Conservation (phyloP, 2,113 vertebrate species). For the Corvus cornix region DNA sequence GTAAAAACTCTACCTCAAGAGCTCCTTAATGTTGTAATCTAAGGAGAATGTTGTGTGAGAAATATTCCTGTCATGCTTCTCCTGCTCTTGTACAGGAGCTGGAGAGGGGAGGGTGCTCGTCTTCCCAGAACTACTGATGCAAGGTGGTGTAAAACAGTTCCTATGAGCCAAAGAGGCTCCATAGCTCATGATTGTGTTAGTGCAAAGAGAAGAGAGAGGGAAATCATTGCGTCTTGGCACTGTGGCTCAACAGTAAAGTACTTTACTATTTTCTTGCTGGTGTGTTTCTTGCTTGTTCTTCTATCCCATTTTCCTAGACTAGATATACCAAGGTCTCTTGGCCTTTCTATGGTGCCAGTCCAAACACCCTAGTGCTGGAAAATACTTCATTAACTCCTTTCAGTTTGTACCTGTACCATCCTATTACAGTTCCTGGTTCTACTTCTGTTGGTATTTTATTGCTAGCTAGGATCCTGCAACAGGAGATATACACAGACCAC, state of each 20-base stretch:
- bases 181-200: neutral
- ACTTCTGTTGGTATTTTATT: neutral
- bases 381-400: constrained; percentile 46
- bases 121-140: neutral
- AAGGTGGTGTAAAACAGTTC: neutral
- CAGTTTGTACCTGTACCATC: neutral
- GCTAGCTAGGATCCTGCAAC: neutral
- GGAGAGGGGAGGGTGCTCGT: neutral
- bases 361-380: neutral
- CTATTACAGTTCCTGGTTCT: neutral
- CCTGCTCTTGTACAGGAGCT: neutral
- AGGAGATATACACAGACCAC: neutral
- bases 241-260: neutral
- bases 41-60: neutral
- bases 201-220: neutral
- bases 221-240: neutral
- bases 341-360: neutral
- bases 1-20: neutral
- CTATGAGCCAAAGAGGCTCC: neutral
- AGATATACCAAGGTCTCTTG: neutral
- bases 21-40: neutral
- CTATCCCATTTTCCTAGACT: neutral
- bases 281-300: neutral
- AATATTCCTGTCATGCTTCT: neutral
- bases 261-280: neutral